Evolutionary conservation across 2,113 vertebrate genomes (phyloP), one percentile per base, ranked within the genome.

Genomic region (Toxostoma redivivum): DNA sequence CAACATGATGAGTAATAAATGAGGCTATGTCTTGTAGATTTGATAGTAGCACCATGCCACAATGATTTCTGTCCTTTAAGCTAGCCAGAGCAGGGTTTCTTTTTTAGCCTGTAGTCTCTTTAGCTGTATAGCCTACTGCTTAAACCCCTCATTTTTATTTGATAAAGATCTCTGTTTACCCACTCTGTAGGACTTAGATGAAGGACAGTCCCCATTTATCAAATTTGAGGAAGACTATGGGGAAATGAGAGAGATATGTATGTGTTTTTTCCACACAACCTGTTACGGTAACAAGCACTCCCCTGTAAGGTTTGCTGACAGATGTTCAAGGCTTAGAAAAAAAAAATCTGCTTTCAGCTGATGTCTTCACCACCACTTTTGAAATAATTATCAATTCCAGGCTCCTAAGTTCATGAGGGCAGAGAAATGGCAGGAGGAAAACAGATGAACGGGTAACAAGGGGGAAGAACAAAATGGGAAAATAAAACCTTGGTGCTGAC

Each of bases 181-280:
- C n/a, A 20, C 50, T 66, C 64, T 15, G 11, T 30, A 74, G 51
- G 47, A 25, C 47, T 88, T 58, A 70, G 58, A 69, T 47, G 78
- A 87, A 92, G 73, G 58, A 56, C 85, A 80, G 42, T 33, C 28
- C 19, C 1, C 0, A 0, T 86, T 72, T 53, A 72, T 82, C 45
- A 87, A 85, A 88, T 27, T 27, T 0, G 0, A 58, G 67, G 31
- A 86, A 80, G 57, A 57, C 0, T 48, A 44, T n/a, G 15, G 61
- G 79, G 24, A 88, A 35, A 35, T 17, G 62, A 89, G 18, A 70
- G 33, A 47, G 60, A 78, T 42, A 31, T 4, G 1, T 25, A 37
- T 56, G 66, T 90, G 76, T 88, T 95, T 97, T 96, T 96, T 92
- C 78, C 80, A 95, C 61, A 60, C 57, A 92, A 69, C 71, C 35